phyloP scores from a whole-genome alignment of 2,888 invertebrate species.

The Cylloceria caligata region DNA sequence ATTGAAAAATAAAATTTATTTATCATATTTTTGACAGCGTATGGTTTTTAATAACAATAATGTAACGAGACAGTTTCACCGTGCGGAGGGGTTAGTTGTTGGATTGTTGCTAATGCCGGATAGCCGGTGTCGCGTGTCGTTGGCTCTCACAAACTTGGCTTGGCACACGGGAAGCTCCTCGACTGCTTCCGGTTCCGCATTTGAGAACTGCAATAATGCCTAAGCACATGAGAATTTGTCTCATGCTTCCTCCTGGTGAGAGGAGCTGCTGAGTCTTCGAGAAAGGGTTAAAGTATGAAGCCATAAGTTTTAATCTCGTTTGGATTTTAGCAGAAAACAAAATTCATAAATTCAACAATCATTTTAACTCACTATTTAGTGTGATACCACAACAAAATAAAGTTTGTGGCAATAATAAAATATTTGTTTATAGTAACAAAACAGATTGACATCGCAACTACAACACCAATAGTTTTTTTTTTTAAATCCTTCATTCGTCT shows the following conservation, averaged over 20 bases:
- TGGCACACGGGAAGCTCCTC: constrained; percentile 65
- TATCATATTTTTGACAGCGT: background rate
- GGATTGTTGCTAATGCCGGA: constrained; percentile 46
- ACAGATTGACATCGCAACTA: background rate
- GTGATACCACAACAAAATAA: too few relatives aligned
- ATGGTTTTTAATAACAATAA: background rate
- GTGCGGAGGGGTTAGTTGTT: background rate
- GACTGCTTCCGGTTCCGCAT: constrained; percentile 70
- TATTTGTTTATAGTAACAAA: background rate
- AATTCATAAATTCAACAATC: background rate
- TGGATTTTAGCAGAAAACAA: background rate
- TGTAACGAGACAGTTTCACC: background rate
- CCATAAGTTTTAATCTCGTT: constrained; percentile 3
- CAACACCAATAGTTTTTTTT: too few relatives aligned
- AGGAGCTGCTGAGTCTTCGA: background rate
- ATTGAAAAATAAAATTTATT: too few relatives aligned
- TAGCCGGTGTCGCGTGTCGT: constrained; percentile 61
- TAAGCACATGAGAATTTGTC: constrained; percentile 23
- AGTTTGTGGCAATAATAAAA: too few relatives aligned
- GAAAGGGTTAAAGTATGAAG: background rate
- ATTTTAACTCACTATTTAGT: background rate
- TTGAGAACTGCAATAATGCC: constrained; percentile 43
- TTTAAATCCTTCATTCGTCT: too few relatives aligned
- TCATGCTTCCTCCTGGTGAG: constrained; percentile 11
- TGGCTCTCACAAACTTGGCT: constrained; percentile 25